Percentiles rank a stretch among this genome's conserved stretches.
Evolutionary conservation across 2,113 vertebrate genomes (phyloP).

Genomic region (Bagarius yarrelli): DNA sequence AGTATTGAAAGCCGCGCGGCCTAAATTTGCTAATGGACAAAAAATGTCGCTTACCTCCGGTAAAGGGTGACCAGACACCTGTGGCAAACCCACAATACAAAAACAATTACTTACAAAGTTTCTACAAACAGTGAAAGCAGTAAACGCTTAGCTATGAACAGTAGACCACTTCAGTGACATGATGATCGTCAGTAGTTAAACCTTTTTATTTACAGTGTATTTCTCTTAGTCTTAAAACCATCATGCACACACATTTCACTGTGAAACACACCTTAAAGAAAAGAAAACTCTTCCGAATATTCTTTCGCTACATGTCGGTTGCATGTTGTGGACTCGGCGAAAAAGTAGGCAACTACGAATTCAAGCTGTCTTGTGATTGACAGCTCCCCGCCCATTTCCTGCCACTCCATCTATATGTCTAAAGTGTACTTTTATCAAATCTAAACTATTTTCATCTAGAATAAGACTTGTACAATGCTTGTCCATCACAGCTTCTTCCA

Average conservation of each 20-base stretch:
- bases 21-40: conserved; percentile 33
- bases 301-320: not conserved
- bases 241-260: not conserved
- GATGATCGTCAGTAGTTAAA: not conserved
- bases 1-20: conserved; percentile 50
- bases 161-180: not conserved
- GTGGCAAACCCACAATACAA: not conserved
- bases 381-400: conserved; percentile 32
- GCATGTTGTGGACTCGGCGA: conserved; percentile 7
- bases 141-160: not conserved
- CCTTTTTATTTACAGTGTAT: not conserved
- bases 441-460: conserved; percentile 50
- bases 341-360: conserved; percentile 35
- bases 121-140: not conserved
- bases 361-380: conserved; percentile 32
- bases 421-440: conserved; percentile 46
- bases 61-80: conserved; percentile 7
- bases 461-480: conserved; percentile 40
- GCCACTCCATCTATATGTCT: conserved; percentile 39
- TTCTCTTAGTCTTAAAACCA: not conserved
- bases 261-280: not conserved
- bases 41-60: not conserved
- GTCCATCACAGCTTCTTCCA: conserved; percentile 34
- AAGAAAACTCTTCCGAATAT: not conserved
- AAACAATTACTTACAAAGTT: not conserved